phyloP scores from a whole-genome alignment of 92 coral and sea anemone genomes.

The Bergia sp. region DNA sequence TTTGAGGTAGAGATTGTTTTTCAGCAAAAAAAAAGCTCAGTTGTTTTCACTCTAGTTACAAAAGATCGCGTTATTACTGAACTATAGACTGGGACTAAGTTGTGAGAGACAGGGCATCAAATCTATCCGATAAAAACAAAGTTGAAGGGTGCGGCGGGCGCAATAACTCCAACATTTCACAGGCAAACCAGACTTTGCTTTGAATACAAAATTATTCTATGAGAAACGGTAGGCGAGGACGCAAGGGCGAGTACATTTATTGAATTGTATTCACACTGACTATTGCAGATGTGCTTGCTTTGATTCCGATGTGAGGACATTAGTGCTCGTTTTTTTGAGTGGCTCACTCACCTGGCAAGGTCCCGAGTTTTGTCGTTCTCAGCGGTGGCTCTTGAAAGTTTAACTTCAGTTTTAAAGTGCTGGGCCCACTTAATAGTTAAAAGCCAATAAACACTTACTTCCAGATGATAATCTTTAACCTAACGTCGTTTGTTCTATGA shows the following conservation, averaged over 20 bases:
- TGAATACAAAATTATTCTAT: not conserved
- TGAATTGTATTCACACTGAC: too few species aligned
- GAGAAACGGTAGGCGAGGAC: not conserved
- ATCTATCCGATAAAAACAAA: not conserved
- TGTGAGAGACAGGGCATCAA: not conserved
- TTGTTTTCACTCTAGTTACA: not conserved
- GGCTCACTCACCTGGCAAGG: not conserved
- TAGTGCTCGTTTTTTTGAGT: not conserved
- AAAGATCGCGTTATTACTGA: conserved; percentile 6
- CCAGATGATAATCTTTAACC: not conserved
- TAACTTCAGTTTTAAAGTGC: conserved; percentile 7
- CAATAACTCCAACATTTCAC: too few species aligned
- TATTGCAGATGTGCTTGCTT: not conserved
- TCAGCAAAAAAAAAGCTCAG: too few species aligned
- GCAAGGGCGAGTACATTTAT: not conserved
- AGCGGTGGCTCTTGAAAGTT: not conserved
- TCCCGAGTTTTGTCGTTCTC: not conserved
- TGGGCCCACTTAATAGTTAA: conserved; percentile 1
- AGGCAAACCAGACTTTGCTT: not conserved
- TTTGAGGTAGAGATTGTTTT: too few species aligned
- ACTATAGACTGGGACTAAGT: not conserved
- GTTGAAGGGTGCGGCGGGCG: too few species aligned
- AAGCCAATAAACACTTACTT: not conserved
- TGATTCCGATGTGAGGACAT: not conserved
- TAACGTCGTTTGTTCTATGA: not conserved